Conservation (phyloP, 2,113 vertebrate species). For the Nibea albiflora region DNA sequence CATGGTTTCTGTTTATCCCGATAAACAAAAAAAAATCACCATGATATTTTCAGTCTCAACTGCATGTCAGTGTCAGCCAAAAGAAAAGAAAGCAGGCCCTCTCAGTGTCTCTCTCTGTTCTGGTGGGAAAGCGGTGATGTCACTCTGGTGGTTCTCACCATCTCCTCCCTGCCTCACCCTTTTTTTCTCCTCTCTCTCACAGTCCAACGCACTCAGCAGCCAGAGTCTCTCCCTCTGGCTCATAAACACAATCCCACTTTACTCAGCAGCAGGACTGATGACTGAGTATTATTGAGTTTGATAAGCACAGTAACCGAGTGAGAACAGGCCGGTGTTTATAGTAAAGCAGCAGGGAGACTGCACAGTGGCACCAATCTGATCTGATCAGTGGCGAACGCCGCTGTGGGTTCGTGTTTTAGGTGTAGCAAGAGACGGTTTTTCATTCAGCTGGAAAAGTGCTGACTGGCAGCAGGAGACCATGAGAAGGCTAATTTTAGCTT, state of each 20-base stretch:
- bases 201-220: slow-evolving; percentile 32
- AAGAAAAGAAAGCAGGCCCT: slow-evolving; percentile 17
- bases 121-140: slow-evolving; percentile 71
- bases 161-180: slow-evolving; percentile 49
- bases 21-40: slow-evolving; percentile 10
- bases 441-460: slow-evolving; percentile 73
- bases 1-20: slow-evolving; percentile 1
- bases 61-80: slow-evolving; percentile 17
- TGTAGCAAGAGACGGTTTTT: slow-evolving; percentile 58
- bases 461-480: slow-evolving; percentile 54
- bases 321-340: slow-evolving; percentile 61
- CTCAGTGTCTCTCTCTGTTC: slow-evolving; percentile 19
- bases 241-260: slow-evolving; percentile 66
- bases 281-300: slow-evolving; percentile 52
- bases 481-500: slow-evolving; percentile 68
- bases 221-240: slow-evolving; percentile 37
- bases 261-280: slow-evolving; percentile 73
- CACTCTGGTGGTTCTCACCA: slow-evolving; percentile 52
- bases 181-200: slow-evolving; percentile 20
- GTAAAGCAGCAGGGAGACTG: slow-evolving; percentile 26
- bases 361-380: slow-evolving; percentile 15
- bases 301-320: slow-evolving; percentile 39
- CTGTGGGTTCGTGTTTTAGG: slow-evolving; percentile 41
- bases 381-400: background rate
- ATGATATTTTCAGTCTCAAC: slow-evolving; percentile 33